A percentile compares a stretch with the other conserved stretches of the same genome.
These are phyloP conservation scores for Periphyllus acericola DNA, from an alignment of 2,888 invertebrate species.

Conservation along the genomic window DNA sequence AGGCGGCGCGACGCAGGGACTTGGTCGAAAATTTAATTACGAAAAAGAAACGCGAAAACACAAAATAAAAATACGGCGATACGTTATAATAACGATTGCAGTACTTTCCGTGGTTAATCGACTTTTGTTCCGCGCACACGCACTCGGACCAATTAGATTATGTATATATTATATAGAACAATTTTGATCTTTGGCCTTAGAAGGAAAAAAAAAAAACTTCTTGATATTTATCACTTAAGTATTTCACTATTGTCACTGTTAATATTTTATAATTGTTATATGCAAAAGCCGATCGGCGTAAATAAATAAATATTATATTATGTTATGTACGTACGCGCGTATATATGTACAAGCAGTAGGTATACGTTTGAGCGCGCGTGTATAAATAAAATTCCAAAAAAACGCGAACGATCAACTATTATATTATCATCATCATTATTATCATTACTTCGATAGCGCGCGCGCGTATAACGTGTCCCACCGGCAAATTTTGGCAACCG, in stretches of 20 bases:
- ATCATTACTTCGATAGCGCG: background rate
- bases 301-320: no score
- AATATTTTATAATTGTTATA: no score
- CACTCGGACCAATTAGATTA: background rate
- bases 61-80: background rate
- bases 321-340: no score
- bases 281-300: no score
- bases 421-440: background rate
- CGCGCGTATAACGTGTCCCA: background rate
- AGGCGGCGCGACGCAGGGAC: background rate
- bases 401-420: background rate
- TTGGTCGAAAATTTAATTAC: background rate
- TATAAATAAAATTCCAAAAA: background rate
- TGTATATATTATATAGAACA: no score
- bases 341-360: no score
- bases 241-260: no score
- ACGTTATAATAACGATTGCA: background rate
- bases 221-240: no score
- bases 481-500: constrained; percentile 29
- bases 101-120: background rate
- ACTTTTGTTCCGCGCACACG: background rate
- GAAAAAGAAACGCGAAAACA: background rate
- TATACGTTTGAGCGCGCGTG: background rate
- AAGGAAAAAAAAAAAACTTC: no score
- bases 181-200: no score